A percentile compares a stretch with the other conserved stretches of the same genome.
Evolutionary conservation across 2,888 invertebrate species (phyloP).

Genomic region (Mesoligia furuncula): DNA sequence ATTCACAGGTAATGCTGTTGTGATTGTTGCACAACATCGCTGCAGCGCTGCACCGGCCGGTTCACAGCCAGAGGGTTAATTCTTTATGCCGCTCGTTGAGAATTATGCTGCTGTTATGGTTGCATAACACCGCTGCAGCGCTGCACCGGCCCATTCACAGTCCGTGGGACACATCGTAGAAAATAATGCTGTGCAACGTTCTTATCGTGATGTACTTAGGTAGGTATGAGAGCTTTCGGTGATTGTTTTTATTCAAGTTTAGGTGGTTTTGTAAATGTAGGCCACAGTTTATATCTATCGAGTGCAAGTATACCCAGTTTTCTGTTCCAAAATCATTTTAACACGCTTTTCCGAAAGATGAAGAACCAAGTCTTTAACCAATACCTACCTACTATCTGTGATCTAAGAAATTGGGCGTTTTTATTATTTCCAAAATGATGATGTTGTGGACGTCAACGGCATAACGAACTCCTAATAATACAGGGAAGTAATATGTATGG

Average conservation of each 20-base stretch:
- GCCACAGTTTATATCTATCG: fast-evolving
- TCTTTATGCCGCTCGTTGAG: slow-evolving; percentile 8
- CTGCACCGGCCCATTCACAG: slow-evolving; percentile 7
- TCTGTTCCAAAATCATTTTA: no score
- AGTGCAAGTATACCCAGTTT: no score
- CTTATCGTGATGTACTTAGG: background rate
- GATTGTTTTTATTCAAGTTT: background rate
- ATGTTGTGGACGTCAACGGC: background rate
- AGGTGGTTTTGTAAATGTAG: background rate
- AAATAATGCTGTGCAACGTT: slow-evolving; percentile 6
- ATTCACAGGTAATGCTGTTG: slow-evolving; percentile 86
- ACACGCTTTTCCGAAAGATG: background rate
- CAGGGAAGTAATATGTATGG: background rate
- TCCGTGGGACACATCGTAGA: slow-evolving; percentile 15
- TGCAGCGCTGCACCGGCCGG: slow-evolving; percentile 32
- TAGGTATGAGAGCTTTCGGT: background rate
- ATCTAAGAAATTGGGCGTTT: background rate
- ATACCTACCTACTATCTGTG: background rate
- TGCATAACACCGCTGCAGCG: slow-evolving; percentile 14
- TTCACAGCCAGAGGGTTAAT: slow-evolving; percentile 25
- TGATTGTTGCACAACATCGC: slow-evolving; percentile 63
- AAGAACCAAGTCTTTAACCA: no score
- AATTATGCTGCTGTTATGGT: slow-evolving; percentile 61
- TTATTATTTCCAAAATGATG: background rate
- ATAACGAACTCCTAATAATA: background rate